Evolutionary conservation across 1,140 invertebrate species (phyloP).

Genomic region (Cotesia glomerata): DNA sequence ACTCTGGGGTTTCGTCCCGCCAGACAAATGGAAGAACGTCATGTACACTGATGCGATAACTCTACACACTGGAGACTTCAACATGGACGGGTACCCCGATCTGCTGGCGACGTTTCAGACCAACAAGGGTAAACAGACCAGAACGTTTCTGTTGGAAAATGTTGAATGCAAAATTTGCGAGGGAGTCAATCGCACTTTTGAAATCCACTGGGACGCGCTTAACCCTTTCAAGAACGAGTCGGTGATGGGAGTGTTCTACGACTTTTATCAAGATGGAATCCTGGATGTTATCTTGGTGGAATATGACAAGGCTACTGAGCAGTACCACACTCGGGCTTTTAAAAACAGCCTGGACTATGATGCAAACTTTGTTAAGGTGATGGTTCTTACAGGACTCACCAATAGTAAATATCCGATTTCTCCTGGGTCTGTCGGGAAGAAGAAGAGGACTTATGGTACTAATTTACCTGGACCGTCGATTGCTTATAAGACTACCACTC

Average conservation of each 20-base stretch:
- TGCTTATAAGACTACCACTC: conserved; percentile 84
- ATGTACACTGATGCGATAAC: conserved; percentile 76
- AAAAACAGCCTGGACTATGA: conserved; percentile 91
- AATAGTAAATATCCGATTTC: conserved; percentile 74
- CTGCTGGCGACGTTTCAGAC: conserved; percentile 77
- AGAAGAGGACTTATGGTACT: conserved; percentile 82
- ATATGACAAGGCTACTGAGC: conserved; percentile 62
- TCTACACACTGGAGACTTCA: conserved; percentile 88
- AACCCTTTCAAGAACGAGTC: conserved; percentile 74
- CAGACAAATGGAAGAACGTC: conserved; percentile 53
- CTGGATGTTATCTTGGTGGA: conserved; percentile 82
- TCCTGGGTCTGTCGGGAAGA: conserved; percentile 74
- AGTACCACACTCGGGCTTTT: conserved; percentile 74
- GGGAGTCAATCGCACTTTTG: conserved; percentile 75
- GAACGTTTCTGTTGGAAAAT: conserved; percentile 81
- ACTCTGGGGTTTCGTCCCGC: conserved; percentile 72
- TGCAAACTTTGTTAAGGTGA: conserved; percentile 94
- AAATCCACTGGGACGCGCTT: conserved; percentile 76
- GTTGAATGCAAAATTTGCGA: conserved; percentile 69
- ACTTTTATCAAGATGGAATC: conserved; percentile 84
- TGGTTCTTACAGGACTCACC: conserved; percentile 85
- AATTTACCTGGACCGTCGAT: conserved; percentile 89
- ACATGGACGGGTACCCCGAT: conserved; percentile 96
- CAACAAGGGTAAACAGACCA: conserved; percentile 62
- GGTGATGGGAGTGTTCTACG: conserved; percentile 88